phyloP scores from a whole-genome alignment of 2,888 invertebrate genomes.

The Choreutis nemorana region DNA sequence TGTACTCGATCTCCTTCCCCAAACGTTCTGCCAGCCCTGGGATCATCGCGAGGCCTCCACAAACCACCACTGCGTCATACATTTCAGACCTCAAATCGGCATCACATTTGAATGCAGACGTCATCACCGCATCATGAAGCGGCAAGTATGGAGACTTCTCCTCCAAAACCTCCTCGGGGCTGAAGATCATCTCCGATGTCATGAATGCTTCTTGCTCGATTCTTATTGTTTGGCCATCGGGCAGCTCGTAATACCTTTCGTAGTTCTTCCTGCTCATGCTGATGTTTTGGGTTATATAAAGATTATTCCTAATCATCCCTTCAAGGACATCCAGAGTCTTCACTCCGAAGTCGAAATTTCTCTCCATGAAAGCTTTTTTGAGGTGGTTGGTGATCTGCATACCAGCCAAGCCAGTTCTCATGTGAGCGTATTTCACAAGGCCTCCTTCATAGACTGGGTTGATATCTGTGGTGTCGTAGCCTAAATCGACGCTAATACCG shows the following conservation, averaged over 20 bases:
- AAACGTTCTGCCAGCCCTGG: conserved; percentile 32
- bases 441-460: conserved; percentile 44
- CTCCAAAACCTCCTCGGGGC: conserved; percentile 24
- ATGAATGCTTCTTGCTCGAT: conserved; percentile 30
- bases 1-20: conserved; percentile 21
- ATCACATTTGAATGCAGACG: conserved; percentile 30
- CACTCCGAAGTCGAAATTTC: conserved; percentile 17
- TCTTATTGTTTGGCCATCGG: conserved; percentile 28
- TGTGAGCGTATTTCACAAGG: conserved; percentile 29
- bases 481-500: conserved; percentile 42
- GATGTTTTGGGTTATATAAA: conserved; percentile 24
- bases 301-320: conserved; percentile 18
- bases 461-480: conserved; percentile 30
- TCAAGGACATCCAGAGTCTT: conserved; percentile 18
- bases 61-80: conserved; percentile 26
- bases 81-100: conserved; percentile 24
- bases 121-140: conserved; percentile 25
- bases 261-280: conserved; percentile 16
- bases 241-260: conserved; percentile 19
- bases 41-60: conserved; percentile 33
- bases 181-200: conserved; percentile 33
- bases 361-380: conserved; percentile 17
- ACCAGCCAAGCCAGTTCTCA: conserved; percentile 29
- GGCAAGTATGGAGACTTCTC: conserved; percentile 17
- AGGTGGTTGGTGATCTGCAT: conserved; percentile 23